Base-by-base conservation (phyloP, 2,113 vertebrate genomes). In the Chaetops frenatus region DNA sequence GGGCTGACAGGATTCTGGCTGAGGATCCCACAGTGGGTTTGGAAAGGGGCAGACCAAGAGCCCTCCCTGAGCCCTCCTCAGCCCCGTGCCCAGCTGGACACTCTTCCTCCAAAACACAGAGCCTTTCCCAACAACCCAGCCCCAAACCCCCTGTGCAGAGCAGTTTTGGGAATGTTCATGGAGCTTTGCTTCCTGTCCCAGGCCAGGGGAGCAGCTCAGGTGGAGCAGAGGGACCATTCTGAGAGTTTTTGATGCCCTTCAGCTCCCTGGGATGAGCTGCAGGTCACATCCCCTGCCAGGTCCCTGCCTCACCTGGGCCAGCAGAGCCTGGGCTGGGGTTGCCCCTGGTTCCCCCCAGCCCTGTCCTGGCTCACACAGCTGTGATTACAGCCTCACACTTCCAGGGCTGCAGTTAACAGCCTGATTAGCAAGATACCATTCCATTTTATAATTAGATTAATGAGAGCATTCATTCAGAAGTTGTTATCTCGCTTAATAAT, bases 401-500 rank as follows among this genome's bases (percentile, higher is more conserved):
- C 61, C 97, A 95, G 97, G 94, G 96, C 97, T 96, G 96, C 97
- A 97, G 95, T 96, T 96, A 96, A 97, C 86, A 93, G 97, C 94
- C 78, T 98, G 97, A 98, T 98, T 98, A 98, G 97, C 95, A 91
- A 97, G 97, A 97, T 96, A 95, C 94, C 93, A 97, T 98, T 97
- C 95, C 97, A 97, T 96, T 97, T 98, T 92, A 95, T 98, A 98
- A 98, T 98, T 97, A 98, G 97, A 98, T 98, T 98, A 98, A 98
- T 97, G 97, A 98, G 96, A 95, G 92, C 96, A 94, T 98, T 98
- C 98, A 98, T 98, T 98, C 97, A 98, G 97, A 97, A 98, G 97
- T 97, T 97, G 96, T 98, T 98, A 97, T 98, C 97, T 98, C 97
- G 90, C 97, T 98, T 98, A 98, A 98, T 98, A 98, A 98, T 98